These are phyloP conservation scores for Caenorhabditis elegans DNA, from an alignment of 1,140 invertebrate genomes.

Conservation along the genomic window WBcel235 BX284606.5:7315001-7315500, in stretches of 20 bases:
- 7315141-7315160: constrained; percentile 26
- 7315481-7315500: background rate
- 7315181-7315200: background rate
- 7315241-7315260: constrained; percentile 31
- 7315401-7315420: background rate
- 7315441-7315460: background rate
- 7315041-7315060: constrained; percentile 18
- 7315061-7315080: constrained; percentile 29
- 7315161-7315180: background rate
- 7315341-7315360: constrained; percentile 6
- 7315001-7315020: constrained; percentile 7
- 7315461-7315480: background rate
- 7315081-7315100: constrained; percentile 1
- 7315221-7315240: constrained; percentile 25
- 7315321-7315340: background rate
- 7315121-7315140: constrained; percentile 18
- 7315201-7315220: constrained; percentile 34
- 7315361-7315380: too few species aligned
- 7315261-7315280: constrained; percentile 40
- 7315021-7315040: constrained; percentile 4
- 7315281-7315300: background rate
- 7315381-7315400: background rate
- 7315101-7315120: constrained; percentile 26
- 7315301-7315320: background rate
- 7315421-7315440: background rate